Evolutionary conservation across 2,113 vertebrate genomes (phyloP).

Genomic region (Oceanodroma tethys): DNA sequence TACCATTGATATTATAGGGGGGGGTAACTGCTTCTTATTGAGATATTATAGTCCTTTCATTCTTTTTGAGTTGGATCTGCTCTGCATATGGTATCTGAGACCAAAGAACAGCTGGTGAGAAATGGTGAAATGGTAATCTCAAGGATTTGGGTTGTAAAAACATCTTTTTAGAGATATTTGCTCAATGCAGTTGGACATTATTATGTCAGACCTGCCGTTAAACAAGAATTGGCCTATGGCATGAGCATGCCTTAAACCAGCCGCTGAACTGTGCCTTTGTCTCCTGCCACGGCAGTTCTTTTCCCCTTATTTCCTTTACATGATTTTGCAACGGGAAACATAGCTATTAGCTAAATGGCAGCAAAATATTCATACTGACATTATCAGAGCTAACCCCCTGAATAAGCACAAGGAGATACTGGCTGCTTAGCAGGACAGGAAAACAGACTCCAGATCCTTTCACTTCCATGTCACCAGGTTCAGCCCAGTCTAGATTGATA

Average conservation of each 20-base stretch:
- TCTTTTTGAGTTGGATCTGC: not conserved
- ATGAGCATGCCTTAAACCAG: not conserved
- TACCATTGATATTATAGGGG: not conserved
- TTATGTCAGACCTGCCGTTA: not conserved
- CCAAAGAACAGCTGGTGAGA: not conserved
- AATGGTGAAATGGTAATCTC: not conserved
- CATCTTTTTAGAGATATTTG: not conserved
- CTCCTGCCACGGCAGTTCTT: not conserved
- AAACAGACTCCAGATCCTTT: constrained; percentile 28
- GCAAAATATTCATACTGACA: not conserved
- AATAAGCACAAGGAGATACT: not conserved
- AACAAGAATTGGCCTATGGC: not conserved
- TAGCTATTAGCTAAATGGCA: not conserved
- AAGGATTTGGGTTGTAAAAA: not conserved
- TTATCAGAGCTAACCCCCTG: not conserved
- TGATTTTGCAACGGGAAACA: not conserved
- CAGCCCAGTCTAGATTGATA: not conserved
- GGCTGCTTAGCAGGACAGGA: not conserved
- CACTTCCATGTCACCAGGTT: constrained; percentile 3
- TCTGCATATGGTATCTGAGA: not conserved
- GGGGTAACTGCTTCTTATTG: not conserved
- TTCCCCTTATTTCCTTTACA: not conserved
- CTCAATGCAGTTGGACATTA: not conserved
- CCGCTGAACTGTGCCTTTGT: not conserved
- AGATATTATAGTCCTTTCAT: not conserved